Evolutionary conservation across 2,113 vertebrate genomes (phyloP).

Genomic region (Mugil cephalus): DNA sequence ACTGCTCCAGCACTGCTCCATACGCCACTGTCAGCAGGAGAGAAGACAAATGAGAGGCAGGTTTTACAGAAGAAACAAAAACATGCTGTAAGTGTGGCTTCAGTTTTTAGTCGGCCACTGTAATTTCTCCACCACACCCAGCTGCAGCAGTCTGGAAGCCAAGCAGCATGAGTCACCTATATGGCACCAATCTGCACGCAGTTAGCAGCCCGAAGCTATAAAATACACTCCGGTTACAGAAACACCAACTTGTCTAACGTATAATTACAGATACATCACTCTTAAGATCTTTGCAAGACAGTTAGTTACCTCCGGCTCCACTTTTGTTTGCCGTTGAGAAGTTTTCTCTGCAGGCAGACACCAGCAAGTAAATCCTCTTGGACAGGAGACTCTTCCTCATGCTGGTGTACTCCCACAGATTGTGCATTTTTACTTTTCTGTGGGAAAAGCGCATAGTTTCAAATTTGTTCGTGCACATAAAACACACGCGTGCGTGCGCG

Average conservation of each 20-base stretch:
- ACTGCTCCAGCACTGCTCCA: conserved; percentile 62
- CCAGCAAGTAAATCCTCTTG: conserved; percentile 71
- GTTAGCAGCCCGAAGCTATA: conserved; percentile 1
- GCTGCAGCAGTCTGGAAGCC: not conserved
- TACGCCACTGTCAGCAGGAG: not conserved
- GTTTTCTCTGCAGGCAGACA: conserved; percentile 37
- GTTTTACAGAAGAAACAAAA: not conserved
- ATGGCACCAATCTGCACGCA: not conserved
- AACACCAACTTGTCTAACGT: not conserved
- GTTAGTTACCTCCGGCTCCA: conserved; percentile 33
- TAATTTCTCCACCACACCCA: conserved; percentile 35
- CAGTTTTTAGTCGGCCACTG: not conserved
- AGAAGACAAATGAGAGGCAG: not conserved
- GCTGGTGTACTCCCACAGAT: conserved; percentile 70
- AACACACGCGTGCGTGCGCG: not conserved
- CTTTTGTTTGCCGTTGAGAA: not conserved
- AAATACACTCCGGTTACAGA: not conserved
- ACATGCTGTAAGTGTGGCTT: not conserved
- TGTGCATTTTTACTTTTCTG: conserved; percentile 68
- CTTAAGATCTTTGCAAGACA: not conserved
- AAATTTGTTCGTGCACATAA: not conserved
- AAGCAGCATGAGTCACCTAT: conserved; percentile 36
- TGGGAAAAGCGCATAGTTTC: not conserved
- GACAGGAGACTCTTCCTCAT: conserved; percentile 74
- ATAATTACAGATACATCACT: not conserved